Conservation (phyloP, 2,888 invertebrate genomes). For the Venustoraphidia nigricollis region DNA sequence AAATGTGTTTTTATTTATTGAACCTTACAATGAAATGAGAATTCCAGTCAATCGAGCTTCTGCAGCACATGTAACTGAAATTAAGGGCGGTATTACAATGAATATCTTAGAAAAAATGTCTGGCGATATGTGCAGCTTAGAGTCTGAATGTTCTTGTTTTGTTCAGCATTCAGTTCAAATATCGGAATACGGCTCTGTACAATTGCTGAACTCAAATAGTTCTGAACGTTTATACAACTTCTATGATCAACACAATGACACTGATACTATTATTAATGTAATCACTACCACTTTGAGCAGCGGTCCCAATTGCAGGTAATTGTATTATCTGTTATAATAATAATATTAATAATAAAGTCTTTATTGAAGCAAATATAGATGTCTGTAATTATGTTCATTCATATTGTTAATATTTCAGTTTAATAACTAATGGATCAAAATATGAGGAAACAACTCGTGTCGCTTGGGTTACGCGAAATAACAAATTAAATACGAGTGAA, state of each 20-base stretch:
- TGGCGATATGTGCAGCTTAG: conserved; percentile 19
- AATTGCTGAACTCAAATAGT: conserved; percentile 17
- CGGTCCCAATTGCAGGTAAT: conserved; percentile 18
- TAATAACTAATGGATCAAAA: too few species aligned
- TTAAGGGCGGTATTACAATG: conserved; percentile 17
- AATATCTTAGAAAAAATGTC: conserved; percentile 18
- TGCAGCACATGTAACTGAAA: conserved; percentile 14
- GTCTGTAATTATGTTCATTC: too few species aligned
- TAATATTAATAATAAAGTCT: too few species aligned
- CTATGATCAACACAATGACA: conserved; percentile 12
- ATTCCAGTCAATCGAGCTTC: too few species aligned
- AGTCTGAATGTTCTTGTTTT: conserved; percentile 19
- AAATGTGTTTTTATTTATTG: too few species aligned
- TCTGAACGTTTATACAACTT: conserved; percentile 22
- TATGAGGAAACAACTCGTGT: too few species aligned
- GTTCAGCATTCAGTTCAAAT: conserved; percentile 21
- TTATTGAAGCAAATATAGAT: too few species aligned
- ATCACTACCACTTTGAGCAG: conserved; percentile 21
- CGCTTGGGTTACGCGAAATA: too few species aligned
- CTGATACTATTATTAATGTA: conserved; percentile 18
- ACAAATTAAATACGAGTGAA: too few species aligned
- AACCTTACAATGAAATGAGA: too few species aligned
- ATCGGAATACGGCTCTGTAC: conserved; percentile 18
- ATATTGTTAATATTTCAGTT: too few species aligned
- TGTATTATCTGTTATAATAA: background rate